Evolutionary conservation across 2,888 invertebrate species (phyloP).

Genomic region (Neria commutata): DNA sequence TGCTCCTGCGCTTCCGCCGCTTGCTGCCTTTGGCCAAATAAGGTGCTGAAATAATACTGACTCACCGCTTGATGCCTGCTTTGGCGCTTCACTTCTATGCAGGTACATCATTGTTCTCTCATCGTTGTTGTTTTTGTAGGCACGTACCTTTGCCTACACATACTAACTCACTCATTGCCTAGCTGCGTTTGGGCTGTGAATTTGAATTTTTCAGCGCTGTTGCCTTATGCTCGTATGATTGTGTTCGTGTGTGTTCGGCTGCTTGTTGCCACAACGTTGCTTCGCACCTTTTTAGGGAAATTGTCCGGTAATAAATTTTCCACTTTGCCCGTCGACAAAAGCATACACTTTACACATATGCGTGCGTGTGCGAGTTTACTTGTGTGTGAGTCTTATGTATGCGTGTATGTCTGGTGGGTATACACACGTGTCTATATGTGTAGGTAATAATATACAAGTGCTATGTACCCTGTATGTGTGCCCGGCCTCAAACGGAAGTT

Average conservation of each 20-base stretch:
- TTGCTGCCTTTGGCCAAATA: not conserved
- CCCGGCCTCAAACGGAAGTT: conserved; percentile 50
- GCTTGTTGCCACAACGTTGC: too few species aligned
- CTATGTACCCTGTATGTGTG: conserved; percentile 17
- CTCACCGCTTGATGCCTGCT: conserved; percentile 13
- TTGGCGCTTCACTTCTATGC: not conserved
- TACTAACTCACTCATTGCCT: too few species aligned
- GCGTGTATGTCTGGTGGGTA: conserved; percentile 35
- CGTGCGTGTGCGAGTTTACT: conserved; percentile 25
- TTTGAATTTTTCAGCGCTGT: conserved; percentile 10
- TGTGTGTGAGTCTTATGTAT: conserved; percentile 19
- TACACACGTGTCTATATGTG: conserved; percentile 24
- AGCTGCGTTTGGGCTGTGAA: not conserved
- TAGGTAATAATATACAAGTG: conserved; percentile 10
- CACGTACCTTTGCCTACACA: too few species aligned
- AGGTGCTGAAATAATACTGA: conserved; percentile 13
- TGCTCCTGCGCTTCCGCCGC: conserved; percentile 5
- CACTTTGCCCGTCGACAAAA: conserved; percentile 53
- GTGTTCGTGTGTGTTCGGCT: not conserved
- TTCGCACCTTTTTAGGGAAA: conserved; percentile 42
- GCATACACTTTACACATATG: conserved; percentile 52
- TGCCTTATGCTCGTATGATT: not conserved
- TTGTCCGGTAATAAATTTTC: conserved; percentile 58
- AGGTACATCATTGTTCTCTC: conserved; percentile 9
- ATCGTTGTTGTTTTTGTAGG: not conserved